Conservation (phyloP, 2,113 vertebrate genomes). For the Tenrec ecaudatus region DNA sequence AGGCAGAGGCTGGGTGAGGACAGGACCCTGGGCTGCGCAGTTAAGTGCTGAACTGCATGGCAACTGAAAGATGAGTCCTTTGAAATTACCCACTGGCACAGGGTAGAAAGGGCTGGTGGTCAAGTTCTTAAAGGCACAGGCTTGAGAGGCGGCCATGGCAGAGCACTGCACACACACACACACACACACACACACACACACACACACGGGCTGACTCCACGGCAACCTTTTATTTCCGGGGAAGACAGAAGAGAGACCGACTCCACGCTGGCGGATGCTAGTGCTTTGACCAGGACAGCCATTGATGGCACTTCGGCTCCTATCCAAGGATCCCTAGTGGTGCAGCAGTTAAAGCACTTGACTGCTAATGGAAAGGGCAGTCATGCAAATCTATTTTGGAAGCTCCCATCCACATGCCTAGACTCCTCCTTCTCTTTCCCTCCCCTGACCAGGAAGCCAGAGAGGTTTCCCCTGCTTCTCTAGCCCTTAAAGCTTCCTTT, state of each 20-base stretch:
- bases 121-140: background rate
- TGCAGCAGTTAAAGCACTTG: background rate
- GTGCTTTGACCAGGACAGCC: too few relatives aligned
- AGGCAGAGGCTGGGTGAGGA: background rate
- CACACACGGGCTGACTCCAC: too few relatives aligned
- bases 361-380: background rate
- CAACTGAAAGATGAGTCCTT: background rate
- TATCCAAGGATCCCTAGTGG: background rate
- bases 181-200: too few relatives aligned
- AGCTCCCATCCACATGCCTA: too few relatives aligned
- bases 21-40: background rate
- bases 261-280: too few relatives aligned
- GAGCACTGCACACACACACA: background rate
- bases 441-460: background rate
- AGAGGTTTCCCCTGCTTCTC: background rate
- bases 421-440: background rate
- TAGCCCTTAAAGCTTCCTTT: fast-evolving
- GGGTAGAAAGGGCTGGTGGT: background rate
- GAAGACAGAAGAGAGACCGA: background rate
- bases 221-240: background rate
- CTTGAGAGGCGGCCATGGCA: background rate
- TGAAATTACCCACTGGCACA: background rate
- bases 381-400: background rate
- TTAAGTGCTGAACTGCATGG: background rate
- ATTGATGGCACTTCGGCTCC: too few relatives aligned